phyloP scores from a whole-genome alignment of 2,113 vertebrate species.

The Saguinus midas region DNA sequence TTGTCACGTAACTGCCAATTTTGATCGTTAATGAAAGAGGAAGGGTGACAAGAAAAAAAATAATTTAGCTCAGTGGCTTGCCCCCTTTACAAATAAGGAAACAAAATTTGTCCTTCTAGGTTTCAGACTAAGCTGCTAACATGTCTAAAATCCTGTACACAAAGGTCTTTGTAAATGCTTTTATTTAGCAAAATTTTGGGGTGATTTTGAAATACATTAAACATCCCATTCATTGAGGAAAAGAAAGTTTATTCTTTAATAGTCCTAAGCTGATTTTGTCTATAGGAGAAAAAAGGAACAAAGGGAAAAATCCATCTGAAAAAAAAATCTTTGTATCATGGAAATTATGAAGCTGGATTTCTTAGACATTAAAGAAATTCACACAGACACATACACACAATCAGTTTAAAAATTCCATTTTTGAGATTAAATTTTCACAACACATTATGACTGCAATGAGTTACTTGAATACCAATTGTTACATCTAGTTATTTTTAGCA shows the following conservation, averaged over 20 bases:
- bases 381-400: not conserved
- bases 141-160: slow-evolving; percentile 30
- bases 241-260: not conserved
- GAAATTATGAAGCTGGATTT: not conserved
- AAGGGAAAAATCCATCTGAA: not conserved
- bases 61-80: not conserved
- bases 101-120: not conserved
- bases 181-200: slow-evolving; percentile 59
- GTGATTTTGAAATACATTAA: slow-evolving; percentile 45
- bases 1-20: not conserved
- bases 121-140: slow-evolving; percentile 3
- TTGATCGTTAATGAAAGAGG: not conserved
- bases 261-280: slow-evolving; percentile 6
- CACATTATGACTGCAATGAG: not conserved
- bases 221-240: slow-evolving; percentile 1
- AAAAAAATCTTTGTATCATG: not conserved
- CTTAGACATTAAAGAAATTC: slow-evolving; percentile 19
- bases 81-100: slow-evolving; percentile 36
- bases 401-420: slow-evolving; percentile 40
- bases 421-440: slow-evolving; percentile 20
- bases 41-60: slow-evolving; percentile 1
- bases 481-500: slow-evolving; percentile 18
- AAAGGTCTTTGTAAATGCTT: slow-evolving; percentile 53
- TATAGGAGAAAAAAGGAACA: not conserved
- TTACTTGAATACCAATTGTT: not conserved